Conservation (phyloP, 1,140 invertebrate genomes). For the Battus philenor region DNA sequence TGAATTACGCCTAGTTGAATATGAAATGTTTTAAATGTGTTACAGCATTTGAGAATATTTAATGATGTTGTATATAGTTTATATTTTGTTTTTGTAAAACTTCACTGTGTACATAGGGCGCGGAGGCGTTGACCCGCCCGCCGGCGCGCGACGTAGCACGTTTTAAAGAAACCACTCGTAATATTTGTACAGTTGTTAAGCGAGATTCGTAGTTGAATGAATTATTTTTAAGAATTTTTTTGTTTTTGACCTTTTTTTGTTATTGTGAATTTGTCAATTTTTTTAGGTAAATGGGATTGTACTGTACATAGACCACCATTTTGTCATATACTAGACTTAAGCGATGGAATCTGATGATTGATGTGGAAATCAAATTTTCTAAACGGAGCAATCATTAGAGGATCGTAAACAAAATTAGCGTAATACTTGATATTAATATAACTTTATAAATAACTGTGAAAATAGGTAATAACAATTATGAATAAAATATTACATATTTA, state of each 20-base stretch:
- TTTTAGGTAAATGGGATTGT: slow-evolving; percentile 75
- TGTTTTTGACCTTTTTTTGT: slow-evolving; percentile 69
- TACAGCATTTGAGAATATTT: slow-evolving; percentile 75
- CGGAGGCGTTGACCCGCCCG: slow-evolving; percentile 50
- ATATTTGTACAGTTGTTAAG: slow-evolving; percentile 74
- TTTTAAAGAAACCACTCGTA: slow-evolving; percentile 73
- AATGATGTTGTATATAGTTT: slow-evolving; percentile 75
- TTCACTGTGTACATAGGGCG: slow-evolving; percentile 58
- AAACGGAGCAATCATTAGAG: slow-evolving; percentile 76
- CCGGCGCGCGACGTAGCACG: slow-evolving; percentile 51
- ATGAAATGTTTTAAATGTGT: slow-evolving; percentile 76
- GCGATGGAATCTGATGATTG: slow-evolving; percentile 71
- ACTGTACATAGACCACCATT: slow-evolving; percentile 73
- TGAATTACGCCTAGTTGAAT: slow-evolving; percentile 72
- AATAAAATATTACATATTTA: slow-evolving; percentile 77
- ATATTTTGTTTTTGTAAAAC: slow-evolving; percentile 72
- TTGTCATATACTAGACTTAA: slow-evolving; percentile 67
- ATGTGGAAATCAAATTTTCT: slow-evolving; percentile 75
- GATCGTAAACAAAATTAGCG: slow-evolving; percentile 74
- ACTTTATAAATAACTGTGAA: slow-evolving; percentile 78
- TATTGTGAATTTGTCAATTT: slow-evolving; percentile 76
- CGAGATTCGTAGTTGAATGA: slow-evolving; percentile 70
- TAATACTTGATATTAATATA: slow-evolving; percentile 78
- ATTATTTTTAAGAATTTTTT: slow-evolving; percentile 70
- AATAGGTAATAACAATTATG: slow-evolving; percentile 76